A percentile compares a stretch with the other conserved stretches of the same genome.
Conservation (phyloP, 2,888 invertebrate species). For the Bhutanitis thaidina region DNA sequence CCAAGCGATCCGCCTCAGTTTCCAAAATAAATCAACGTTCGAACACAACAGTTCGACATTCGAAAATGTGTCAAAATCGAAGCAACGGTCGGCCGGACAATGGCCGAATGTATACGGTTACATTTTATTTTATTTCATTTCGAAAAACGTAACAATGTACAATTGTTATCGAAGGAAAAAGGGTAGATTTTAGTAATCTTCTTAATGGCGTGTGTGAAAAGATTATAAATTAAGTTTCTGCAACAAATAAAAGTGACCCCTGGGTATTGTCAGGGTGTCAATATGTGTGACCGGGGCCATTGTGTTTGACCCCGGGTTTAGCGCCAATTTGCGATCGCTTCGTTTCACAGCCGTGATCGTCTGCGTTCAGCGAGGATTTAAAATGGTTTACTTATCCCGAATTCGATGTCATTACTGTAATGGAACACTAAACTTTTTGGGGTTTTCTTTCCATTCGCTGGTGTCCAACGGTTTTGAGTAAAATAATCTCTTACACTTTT, state of each 20-base stretch:
- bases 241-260: constrained; percentile 80
- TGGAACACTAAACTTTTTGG: constrained; percentile 26
- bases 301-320: constrained; percentile 74
- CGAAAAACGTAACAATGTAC: constrained; percentile 73
- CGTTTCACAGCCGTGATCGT: constrained; percentile 61
- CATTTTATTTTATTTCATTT: constrained; percentile 73
- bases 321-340: constrained; percentile 70
- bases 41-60: constrained; percentile 59
- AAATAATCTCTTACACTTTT: background rate
- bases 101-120: constrained; percentile 53
- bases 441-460: background rate
- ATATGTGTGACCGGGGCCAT: constrained; percentile 77
- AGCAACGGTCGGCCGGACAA: constrained; percentile 64
- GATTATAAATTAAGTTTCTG: constrained; percentile 81
- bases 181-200: constrained; percentile 78
- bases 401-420: constrained; percentile 47
- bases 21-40: constrained; percentile 72
- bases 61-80: constrained; percentile 71
- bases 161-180: constrained; percentile 74
- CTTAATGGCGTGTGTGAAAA: constrained; percentile 80
- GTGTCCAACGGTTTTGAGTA: background rate
- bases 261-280: constrained; percentile 75
- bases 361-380: constrained; percentile 45
- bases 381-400: constrained; percentile 39
- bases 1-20: constrained; percentile 35